Evolutionary conservation across 2,888 invertebrate genomes (phyloP), one percentile per base, ranked within the genome.

Genomic region (Pterostichus niger): DNA sequence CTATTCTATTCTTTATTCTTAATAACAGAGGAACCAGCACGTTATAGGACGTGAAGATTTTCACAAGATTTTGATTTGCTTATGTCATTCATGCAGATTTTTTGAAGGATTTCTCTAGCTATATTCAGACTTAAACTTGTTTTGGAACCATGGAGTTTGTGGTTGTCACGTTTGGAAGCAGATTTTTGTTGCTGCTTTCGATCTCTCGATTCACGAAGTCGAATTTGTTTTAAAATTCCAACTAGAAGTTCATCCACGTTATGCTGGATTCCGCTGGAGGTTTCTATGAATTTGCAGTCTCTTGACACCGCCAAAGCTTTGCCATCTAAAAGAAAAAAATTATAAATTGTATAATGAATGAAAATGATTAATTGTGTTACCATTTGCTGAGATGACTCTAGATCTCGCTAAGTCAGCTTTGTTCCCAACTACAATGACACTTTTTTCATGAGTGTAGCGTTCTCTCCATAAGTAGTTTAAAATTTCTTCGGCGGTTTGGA

Each of bases 201-300:
- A 86, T 94, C 95, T 31, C 95, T 91, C 81, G 91, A 93, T 88
- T 96, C 96, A 84, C 96, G 93, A 78, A 96, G 91, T 2, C 96
- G 93, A 87, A 97, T 96, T 91, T 98, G 98, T 89, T 97, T 97
- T 64, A 98, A 92, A 85, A 97, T 94, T 2, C 98, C 98, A 0
- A 98, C 98, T 56, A 99, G 93, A 24, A 99, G 93, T 89, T 99
- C 98, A 90, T 99, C 98, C 17, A 99, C 97, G 88, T 98, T 98
- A 91, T 98, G 98, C 89, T 98, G 97, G 87, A 99, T 96, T 0
- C 98, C 98, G 82, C 97, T 96, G 0, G 98, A 98, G 0, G 98
- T 97, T 90, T 99, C 98, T 85, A 98, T 98, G 91, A 97, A 98
- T 91, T 98, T 98, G 90, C 96, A 96, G 89, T 97, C 97, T 88